A percentile compares a stretch with the other conserved stretches of the same genome.
phyloP scores from a whole-genome alignment of 2,888 invertebrate species.

The Calliopum simillimum region DNA sequence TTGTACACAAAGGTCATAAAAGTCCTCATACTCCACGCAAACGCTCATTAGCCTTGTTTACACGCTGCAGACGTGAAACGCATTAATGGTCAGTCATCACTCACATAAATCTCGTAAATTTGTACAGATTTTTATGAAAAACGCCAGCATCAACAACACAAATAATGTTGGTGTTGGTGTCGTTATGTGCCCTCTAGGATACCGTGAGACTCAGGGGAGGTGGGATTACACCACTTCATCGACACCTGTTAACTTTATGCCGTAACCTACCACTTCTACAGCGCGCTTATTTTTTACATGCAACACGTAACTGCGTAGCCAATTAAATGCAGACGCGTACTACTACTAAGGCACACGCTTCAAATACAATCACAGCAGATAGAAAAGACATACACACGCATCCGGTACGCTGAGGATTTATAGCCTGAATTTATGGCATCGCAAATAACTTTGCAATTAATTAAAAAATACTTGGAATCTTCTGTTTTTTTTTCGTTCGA shows the following conservation, averaged over 20 bases:
- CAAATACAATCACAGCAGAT: too few relatives aligned
- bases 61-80: neutral
- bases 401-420: neutral
- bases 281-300: neutral
- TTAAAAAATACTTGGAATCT: slow-evolving; percentile 11
- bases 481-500: neutral
- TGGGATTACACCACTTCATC: too few relatives aligned
- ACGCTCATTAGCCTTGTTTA: slow-evolving; percentile 10
- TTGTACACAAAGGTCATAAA: too few relatives aligned
- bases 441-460: neutral
- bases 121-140: too few relatives aligned
- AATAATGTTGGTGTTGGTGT: too few relatives aligned
- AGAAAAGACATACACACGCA: neutral
- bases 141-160: too few relatives aligned
- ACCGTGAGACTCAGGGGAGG: too few relatives aligned
- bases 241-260: too few relatives aligned
- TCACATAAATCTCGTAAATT: neutral
- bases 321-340: neutral
- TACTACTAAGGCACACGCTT: neutral
- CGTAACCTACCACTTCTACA: too few relatives aligned
- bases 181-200: too few relatives aligned
- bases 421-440: neutral
- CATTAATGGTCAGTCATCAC: neutral
- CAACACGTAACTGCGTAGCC: slow-evolving; percentile 2
- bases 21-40: too few relatives aligned